A percentile compares a stretch with the other conserved stretches of the same genome.
These are phyloP conservation scores for Lontra canadensis DNA, from an alignment of 2,113 vertebrate species.

Conservation along the genomic window DNA sequence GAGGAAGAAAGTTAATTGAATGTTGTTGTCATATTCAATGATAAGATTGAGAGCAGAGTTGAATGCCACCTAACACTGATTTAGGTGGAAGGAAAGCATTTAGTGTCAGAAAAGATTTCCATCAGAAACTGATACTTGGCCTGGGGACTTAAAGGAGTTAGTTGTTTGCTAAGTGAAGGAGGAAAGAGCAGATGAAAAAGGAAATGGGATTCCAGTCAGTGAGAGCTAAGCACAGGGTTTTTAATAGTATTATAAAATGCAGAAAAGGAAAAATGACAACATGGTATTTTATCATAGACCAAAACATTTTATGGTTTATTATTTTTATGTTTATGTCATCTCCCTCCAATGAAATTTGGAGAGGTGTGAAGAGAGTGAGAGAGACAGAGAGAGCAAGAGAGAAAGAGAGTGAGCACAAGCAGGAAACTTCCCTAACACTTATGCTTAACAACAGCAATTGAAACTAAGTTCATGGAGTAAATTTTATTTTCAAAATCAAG, in stretches of 20 bases:
- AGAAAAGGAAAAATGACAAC: neutral
- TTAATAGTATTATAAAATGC: neutral
- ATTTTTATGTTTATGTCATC: neutral
- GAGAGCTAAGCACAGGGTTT: neutral
- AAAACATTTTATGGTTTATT: neutral
- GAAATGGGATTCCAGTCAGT: neutral
- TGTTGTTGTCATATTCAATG: neutral
- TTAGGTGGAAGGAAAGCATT: neutral
- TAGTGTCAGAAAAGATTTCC: neutral
- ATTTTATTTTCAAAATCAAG: constrained; percentile 23
- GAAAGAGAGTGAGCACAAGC: neutral
- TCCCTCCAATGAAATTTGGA: neutral
- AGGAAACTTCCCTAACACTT: neutral
- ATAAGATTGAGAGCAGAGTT: neutral
- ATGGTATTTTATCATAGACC: neutral
- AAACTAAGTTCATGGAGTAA: neutral
- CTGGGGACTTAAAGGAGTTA: neutral
- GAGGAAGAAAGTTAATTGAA: neutral
- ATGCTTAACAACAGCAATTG: neutral
- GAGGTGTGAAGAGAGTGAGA: neutral
- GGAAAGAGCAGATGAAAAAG: neutral
- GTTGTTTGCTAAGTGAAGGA: neutral
- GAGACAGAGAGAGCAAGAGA: neutral
- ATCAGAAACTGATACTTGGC: neutral
- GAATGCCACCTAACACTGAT: neutral